Conservation (phyloP, 2,113 vertebrate species). For the Procapra przewalskii region DNA sequence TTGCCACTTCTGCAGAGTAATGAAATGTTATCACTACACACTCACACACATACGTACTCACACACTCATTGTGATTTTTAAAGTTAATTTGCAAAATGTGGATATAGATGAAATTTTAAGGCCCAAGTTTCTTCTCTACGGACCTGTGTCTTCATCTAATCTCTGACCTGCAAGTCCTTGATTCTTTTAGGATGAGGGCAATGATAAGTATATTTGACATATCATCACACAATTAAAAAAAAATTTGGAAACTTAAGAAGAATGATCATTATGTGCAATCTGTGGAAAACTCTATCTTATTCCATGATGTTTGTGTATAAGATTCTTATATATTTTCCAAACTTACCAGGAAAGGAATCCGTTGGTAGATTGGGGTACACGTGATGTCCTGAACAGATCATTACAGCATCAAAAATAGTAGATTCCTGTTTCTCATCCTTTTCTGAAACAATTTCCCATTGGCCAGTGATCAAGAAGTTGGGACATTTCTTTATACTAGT, state of each 20-base stretch:
- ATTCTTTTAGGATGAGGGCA: background rate
- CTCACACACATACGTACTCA: background rate
- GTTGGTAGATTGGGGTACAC: slow-evolving; percentile 81
- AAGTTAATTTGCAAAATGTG: slow-evolving; percentile 16
- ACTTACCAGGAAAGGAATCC: slow-evolving; percentile 83
- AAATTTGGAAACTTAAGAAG: background rate
- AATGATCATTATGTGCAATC: background rate
- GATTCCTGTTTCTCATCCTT: slow-evolving; percentile 80
- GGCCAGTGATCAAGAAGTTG: slow-evolving; percentile 82
- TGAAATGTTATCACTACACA: background rate
- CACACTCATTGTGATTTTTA: background rate
- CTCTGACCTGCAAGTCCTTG: background rate
- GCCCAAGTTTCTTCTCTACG: background rate
- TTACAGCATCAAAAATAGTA: slow-evolving; percentile 84
- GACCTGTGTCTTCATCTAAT: background rate
- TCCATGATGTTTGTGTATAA: background rate
- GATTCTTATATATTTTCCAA: background rate
- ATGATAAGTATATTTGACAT: background rate
- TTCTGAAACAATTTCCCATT: slow-evolving; percentile 85
- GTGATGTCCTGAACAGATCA: slow-evolving; percentile 88
- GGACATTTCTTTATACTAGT: slow-evolving; percentile 78
- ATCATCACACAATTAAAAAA: background rate
- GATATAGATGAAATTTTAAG: background rate
- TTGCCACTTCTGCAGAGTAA: background rate
- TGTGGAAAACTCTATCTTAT: background rate